These are phyloP conservation scores for Columba janthina DNA, from an alignment of 2,113 vertebrate species.

Conservation along the genomic window DNA sequence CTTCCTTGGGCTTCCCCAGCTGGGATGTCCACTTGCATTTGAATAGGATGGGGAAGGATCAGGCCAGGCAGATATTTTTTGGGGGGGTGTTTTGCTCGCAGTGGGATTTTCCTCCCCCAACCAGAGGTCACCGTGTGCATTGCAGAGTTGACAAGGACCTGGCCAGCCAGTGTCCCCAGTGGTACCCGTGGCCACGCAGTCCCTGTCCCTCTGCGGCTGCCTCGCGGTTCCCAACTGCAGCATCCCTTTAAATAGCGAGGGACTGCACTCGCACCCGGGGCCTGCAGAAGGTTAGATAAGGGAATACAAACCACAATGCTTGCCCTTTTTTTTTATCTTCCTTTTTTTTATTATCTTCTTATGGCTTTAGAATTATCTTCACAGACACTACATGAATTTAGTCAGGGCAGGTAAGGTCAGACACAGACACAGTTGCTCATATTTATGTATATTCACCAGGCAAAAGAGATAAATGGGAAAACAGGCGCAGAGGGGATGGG, in stretches of 20 bases:
- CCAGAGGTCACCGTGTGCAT: background rate
- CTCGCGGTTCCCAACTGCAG: background rate
- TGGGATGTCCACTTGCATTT: background rate
- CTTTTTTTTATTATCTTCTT: slow-evolving; percentile 72
- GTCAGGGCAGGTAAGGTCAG: slow-evolving; percentile 76
- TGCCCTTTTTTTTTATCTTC: slow-evolving; percentile 38
- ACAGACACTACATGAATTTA: slow-evolving; percentile 76
- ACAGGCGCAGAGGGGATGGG: background rate
- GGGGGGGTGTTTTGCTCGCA: background rate
- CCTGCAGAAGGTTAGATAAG: slow-evolving; percentile 77
- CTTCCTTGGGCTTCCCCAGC: background rate
- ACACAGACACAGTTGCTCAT: slow-evolving; percentile 62
- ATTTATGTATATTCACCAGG: slow-evolving; percentile 59
- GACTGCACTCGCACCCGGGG: slow-evolving; percentile 53
- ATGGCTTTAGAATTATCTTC: slow-evolving; percentile 79
- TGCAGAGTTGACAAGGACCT: background rate
- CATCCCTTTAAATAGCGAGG: slow-evolving; percentile 46
- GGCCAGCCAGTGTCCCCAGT: background rate
- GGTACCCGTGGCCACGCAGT: background rate
- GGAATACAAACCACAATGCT: slow-evolving; percentile 40
- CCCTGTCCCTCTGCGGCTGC: background rate
- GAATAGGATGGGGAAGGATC: background rate
- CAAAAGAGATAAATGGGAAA: slow-evolving; percentile 67
- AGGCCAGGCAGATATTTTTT: background rate
- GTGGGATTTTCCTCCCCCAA: background rate